Conservation (phyloP, 2,113 vertebrate species). For the Hyaena hyaena region DNA sequence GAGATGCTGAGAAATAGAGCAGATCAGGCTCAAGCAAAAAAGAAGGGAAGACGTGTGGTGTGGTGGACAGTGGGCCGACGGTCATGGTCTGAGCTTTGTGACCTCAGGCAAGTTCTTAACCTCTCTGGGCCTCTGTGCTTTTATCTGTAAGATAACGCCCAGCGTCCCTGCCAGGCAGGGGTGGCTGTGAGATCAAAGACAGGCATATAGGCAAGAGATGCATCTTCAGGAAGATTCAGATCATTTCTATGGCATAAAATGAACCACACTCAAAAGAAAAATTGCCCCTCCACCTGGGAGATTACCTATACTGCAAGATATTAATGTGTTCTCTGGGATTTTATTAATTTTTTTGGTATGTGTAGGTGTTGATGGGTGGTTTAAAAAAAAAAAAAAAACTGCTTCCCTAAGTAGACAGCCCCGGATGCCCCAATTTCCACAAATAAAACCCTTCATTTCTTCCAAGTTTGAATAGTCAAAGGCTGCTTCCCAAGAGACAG, state of each 20-base stretch:
- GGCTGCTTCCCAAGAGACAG: slow-evolving; percentile 66
- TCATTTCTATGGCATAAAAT: background rate
- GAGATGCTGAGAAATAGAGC: background rate
- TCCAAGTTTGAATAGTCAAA: slow-evolving; percentile 62
- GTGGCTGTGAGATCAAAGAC: background rate
- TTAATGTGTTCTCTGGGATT: background rate
- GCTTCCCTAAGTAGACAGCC: slow-evolving; percentile 54
- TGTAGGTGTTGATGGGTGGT: slow-evolving; percentile 56
- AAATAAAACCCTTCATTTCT: slow-evolving; percentile 74
- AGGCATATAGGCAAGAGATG: accelerated
- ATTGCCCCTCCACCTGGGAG: background rate
- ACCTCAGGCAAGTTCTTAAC: background rate
- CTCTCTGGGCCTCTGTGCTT: background rate
- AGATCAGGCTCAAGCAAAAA: background rate
- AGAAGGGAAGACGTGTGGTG: accelerated
- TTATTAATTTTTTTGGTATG: slow-evolving; percentile 27
- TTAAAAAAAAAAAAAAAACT: slow-evolving; percentile 23
- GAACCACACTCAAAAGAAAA: background rate
- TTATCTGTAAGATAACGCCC: background rate
- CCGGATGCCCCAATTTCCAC: slow-evolving; percentile 78
- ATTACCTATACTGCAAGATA: background rate
- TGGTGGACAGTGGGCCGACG: background rate
- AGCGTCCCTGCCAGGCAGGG: background rate
- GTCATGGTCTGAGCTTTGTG: background rate
- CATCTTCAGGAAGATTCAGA: background rate